Evolutionary conservation across 1,140 invertebrate genomes (phyloP).

Genomic region (Bacillus rossius): DNA sequence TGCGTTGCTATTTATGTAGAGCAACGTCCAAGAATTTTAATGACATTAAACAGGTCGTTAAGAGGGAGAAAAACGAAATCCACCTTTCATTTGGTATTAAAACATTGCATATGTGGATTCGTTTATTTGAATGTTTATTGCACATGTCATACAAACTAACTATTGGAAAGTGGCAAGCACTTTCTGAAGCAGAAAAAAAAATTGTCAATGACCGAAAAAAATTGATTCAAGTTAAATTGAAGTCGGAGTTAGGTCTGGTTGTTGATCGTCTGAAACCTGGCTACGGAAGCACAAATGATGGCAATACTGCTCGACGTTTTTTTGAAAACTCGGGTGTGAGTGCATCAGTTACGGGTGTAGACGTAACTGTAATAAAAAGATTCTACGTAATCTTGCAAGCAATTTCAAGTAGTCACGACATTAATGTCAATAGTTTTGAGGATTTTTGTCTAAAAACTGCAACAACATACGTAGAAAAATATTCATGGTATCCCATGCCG

Average conservation of each 20-base stretch:
- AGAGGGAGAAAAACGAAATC: too few species aligned
- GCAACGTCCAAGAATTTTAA: too few species aligned
- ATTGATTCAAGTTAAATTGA: slow-evolving; percentile 22
- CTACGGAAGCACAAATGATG: slow-evolving; percentile 37
- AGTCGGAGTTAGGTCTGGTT: slow-evolving; percentile 20
- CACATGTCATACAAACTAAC: slow-evolving; percentile 27
- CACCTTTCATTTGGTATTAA: too few species aligned
- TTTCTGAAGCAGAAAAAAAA: slow-evolving; percentile 19
- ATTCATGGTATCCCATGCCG: slow-evolving; percentile 36
- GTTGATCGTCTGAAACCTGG: slow-evolving; percentile 35
- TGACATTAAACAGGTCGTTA: too few species aligned
- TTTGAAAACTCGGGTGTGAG: slow-evolving; percentile 26
- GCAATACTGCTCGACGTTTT: slow-evolving; percentile 37
- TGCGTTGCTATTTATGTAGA: too few species aligned
- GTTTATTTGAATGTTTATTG: slow-evolving; percentile 17
- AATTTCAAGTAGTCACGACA: slow-evolving; percentile 8
- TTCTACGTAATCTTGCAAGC: slow-evolving; percentile 7
- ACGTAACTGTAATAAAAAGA: slow-evolving; percentile 10
- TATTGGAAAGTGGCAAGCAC: slow-evolving; percentile 29
- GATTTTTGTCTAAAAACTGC: slow-evolving; percentile 7
- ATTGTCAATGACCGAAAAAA: slow-evolving; percentile 15
- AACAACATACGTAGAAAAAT: slow-evolving; percentile 11
- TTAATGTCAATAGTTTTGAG: slow-evolving; percentile 16
- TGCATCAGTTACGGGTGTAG: slow-evolving; percentile 10
- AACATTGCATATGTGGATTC: too few species aligned